Evolutionary conservation across 2,888 invertebrate genomes (phyloP), one percentile per base, ranked within the genome.

Genomic region (Eudemis profundana): DNA sequence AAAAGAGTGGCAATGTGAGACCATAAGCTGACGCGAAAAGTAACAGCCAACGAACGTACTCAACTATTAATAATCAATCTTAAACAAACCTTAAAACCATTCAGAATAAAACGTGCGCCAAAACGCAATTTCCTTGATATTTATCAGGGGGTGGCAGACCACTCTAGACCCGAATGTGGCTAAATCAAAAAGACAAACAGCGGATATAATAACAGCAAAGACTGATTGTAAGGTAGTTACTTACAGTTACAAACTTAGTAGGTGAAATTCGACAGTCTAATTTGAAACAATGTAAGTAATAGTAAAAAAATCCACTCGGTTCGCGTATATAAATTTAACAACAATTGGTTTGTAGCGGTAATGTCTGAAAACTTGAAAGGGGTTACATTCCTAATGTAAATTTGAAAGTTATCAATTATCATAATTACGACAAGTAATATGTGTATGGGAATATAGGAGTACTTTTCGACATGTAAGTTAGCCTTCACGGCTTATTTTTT

Each of bases 171-270:
- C 44, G 50, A 44, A 61, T 2, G 10, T 17, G 15, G 46, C 10
- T 21, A 38, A 36, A 36, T 21, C 40, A 27, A 46, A 57, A 53
- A 53, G 46, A 54, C 61, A 46, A 62, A 54, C 23, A 8, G 27
- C 53, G 61, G 61, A 62, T 62, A 54, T 62, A n/a, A n/a, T n/a
- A 62, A 44, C 36, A 10, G 44, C 53, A 62, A 61, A 42, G 53
- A 44, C 61, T 44, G 53, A 61, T 46, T 61, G 44, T 36, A 17
- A 46, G 46, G 46, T 54, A 38, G 46, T 62, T 62, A 62, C 53
- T 46, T 54, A 62, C 53, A 62, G 61, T 62, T 62, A 62, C 50
- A 50, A 29, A 14, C 44, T 44, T 36, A 33, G 33, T 53, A 29
- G 15, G 51, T 36, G 61, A 17, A 62, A 53, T 46, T 46, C 53